Evolutionary conservation across 2,797 vertebrate species (phyloP), one percentile per base, ranked within the genome.

Genomic region (Phoeniculus purpureus): DNA sequence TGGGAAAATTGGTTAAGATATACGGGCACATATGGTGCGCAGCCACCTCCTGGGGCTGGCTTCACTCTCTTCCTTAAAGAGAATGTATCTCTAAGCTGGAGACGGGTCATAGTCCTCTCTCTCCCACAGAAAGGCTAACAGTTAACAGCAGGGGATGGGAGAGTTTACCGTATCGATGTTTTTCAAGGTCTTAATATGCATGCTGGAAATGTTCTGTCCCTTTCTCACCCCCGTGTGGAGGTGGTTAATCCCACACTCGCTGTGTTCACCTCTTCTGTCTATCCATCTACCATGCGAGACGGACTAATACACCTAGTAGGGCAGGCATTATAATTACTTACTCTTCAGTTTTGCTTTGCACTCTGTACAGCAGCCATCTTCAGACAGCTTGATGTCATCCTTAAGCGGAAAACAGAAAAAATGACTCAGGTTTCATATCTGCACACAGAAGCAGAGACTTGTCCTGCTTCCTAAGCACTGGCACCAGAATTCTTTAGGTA

Each of bases 281-380:
- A 21, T 43, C 23, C 7, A 66, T 45, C 22, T 52, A 27, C 15
- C 29, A 4, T 27, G 40, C 31, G 77, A 80, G 23, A 18, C 43
- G 20, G 10, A n/a, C 29, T 66, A 68, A 81, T 47, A 52, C 16
- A 47, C 16, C 48, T 61, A n/a, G 52, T 51, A 47, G 74, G 11
- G 22, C 25, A 75, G 17, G n/a, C 10, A 15, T 16, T 31, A 43
- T n/a, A 8, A 66, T 65, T 62, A 94, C 96, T 95, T 94, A 96
- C 96, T 4, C 78, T 40, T 78, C 0, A 6, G 73, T 37, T 1
- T 5, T 2, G 1, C 1, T 5, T 0, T 27, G n/a, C 98, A 98
- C 16, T 5, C 7, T 22, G 27, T 77, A 61, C 97, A 98, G 90
- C 98, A 98, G 56, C 97, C 97, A 1, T 98, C 95, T 0, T 92